A percentile compares a stretch with the other conserved stretches of the same genome.
Evolutionary conservation across 2,888 invertebrate genomes (phyloP).

Genomic region (Esperia sulphurella): DNA sequence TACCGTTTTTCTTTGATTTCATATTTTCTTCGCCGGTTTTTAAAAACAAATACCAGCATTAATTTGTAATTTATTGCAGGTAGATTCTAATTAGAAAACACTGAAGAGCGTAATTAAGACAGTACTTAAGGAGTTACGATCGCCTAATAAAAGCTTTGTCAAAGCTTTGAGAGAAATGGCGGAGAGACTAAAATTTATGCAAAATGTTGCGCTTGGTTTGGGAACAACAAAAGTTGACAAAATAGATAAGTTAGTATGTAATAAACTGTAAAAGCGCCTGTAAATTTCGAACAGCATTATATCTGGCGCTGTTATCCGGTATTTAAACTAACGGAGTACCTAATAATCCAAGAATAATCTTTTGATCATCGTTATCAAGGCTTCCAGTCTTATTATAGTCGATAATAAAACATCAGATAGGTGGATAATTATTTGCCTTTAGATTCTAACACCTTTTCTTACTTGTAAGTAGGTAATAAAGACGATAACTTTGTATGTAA

Average conservation of each 20-base stretch:
- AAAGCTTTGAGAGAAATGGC: slow-evolving; percentile 14
- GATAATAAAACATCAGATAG: too few relatives aligned
- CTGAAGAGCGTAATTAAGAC: slow-evolving; percentile 48
- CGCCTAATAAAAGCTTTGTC: slow-evolving; percentile 39
- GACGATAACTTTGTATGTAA: too few relatives aligned
- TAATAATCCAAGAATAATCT: too few relatives aligned
- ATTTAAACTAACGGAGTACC: too few relatives aligned
- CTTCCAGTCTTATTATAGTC: too few relatives aligned
- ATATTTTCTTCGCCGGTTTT: not conserved
- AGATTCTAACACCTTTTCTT: too few relatives aligned
- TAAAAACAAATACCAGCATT: not conserved
- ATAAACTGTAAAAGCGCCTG: not conserved
- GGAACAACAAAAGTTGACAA: slow-evolving; percentile 1
- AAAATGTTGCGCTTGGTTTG: slow-evolving; percentile 18
- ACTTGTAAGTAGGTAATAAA: too few relatives aligned
- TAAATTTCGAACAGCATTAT: too few relatives aligned
- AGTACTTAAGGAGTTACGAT: slow-evolving; percentile 53
- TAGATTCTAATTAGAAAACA: slow-evolving; percentile 48
- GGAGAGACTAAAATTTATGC: slow-evolving; percentile 21
- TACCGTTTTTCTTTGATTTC: not conserved
- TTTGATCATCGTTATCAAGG: too few relatives aligned
- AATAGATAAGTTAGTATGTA: not conserved
- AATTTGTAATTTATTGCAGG: slow-evolving; percentile 16
- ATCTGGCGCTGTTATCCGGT: too few relatives aligned
- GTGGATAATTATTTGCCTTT: too few relatives aligned